A percentile compares a stretch with the other conserved stretches of the same genome.
phyloP scores from a whole-genome alignment of 2,888 invertebrate species.

The Eupithecia inturbata region DNA sequence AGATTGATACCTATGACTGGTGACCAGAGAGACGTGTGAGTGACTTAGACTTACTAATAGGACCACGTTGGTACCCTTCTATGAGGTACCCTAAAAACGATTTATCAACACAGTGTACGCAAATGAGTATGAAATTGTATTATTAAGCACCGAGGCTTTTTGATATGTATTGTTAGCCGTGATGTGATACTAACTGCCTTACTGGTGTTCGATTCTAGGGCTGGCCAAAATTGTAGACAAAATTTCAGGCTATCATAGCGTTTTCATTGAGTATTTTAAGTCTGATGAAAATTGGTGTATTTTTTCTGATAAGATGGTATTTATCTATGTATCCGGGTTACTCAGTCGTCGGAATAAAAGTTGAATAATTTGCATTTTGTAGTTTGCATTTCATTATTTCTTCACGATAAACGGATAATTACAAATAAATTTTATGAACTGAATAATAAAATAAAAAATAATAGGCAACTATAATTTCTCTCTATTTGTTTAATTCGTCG shows the following conservation, averaged over 20 bases:
- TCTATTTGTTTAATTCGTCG: neutral
- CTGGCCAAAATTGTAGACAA: constrained; percentile 27
- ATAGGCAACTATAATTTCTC: neutral
- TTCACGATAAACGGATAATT: neutral
- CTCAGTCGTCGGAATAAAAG: neutral
- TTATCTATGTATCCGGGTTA: neutral
- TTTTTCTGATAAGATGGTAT: neutral
- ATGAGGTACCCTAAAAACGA: constrained; percentile 18
- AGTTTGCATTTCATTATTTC: neutral
- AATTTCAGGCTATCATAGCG: neutral
- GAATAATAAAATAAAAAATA: neutral
- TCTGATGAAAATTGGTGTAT: neutral
- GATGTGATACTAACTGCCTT: constrained; percentile 53
- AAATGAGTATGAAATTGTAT: constrained; percentile 44
- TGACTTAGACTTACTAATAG: neutral
- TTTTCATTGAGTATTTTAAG: neutral
- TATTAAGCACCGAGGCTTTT: constrained; percentile 54
- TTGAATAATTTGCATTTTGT: neutral
- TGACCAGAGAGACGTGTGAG: neutral
- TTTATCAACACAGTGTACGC: constrained; percentile 26
- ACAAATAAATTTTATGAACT: neutral
- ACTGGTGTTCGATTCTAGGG: constrained; percentile 45
- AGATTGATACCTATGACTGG: no score
- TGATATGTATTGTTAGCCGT: constrained; percentile 55
- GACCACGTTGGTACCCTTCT: neutral